phyloP scores from a whole-genome alignment of 2,888 invertebrate species.

The Pediacus dermestoides region DNA sequence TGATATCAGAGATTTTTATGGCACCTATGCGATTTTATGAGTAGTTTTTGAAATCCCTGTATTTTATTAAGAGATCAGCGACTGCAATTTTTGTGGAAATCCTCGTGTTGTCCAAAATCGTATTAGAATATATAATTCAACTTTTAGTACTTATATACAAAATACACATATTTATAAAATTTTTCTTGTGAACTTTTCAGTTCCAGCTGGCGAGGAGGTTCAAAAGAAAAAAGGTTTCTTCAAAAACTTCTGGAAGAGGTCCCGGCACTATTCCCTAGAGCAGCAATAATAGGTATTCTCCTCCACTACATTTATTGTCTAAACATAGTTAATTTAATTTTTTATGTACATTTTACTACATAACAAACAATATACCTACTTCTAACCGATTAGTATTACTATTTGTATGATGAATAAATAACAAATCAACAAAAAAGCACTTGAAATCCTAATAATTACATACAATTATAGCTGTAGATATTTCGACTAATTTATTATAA shows the following conservation, averaged over 20 bases:
- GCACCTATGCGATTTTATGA: too few species aligned
- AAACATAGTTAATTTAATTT: constrained; percentile 27
- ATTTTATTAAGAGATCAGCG: too few species aligned
- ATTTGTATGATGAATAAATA: constrained; percentile 36
- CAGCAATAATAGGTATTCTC: constrained; percentile 60
- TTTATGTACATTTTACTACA: constrained; percentile 42
- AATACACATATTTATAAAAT: too few species aligned
- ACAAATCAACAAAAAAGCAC: constrained; percentile 29
- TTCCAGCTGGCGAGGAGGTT: constrained; percentile 64
- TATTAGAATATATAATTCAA: too few species aligned
- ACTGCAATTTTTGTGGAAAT: too few species aligned
- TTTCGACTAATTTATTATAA: constrained; percentile 35
- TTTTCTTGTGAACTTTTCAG: too few species aligned
- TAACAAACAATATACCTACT: constrained; percentile 31
- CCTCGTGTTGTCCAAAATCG: too few species aligned
- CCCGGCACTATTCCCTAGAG: constrained; percentile 81
- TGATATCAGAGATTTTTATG: too few species aligned
- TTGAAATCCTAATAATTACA: constrained; percentile 27
- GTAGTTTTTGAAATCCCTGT: too few species aligned
- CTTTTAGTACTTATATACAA: too few species aligned
- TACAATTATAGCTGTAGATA: constrained; percentile 33
- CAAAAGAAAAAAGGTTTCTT: constrained; percentile 87
- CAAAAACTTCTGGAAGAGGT: constrained; percentile 84
- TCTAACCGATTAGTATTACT: constrained; percentile 39
- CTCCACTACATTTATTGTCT: too few species aligned